A percentile compares a stretch with the other conserved stretches of the same genome.
These are phyloP conservation scores for Rhyacophila brunnea DNA, from an alignment of 1,140 invertebrate species.

Conservation along the genomic window DNA sequence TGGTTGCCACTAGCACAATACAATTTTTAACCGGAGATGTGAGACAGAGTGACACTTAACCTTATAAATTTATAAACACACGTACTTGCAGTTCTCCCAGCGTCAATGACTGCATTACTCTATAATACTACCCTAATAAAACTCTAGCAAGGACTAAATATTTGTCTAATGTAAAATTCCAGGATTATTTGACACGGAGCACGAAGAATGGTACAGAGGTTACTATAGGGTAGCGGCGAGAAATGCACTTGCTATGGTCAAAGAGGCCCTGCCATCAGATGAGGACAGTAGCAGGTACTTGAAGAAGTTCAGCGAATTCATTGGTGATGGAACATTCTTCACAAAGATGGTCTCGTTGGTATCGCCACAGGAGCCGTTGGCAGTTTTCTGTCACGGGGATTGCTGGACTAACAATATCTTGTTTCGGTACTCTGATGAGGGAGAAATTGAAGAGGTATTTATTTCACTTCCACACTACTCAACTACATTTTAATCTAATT, in stretches of 20 bases:
- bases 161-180: too few species aligned
- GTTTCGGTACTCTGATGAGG: slow-evolving; percentile 57
- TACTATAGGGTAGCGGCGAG: slow-evolving; percentile 64
- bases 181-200: slow-evolving; percentile 64
- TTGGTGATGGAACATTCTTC: slow-evolving; percentile 65
- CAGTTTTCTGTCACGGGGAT: slow-evolving; percentile 71
- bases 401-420: slow-evolving; percentile 77
- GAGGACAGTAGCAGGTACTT: slow-evolving; percentile 57
- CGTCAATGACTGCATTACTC: too few species aligned
- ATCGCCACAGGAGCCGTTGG: slow-evolving; percentile 59
- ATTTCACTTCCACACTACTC: background rate
- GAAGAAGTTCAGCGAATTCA: slow-evolving; percentile 59
- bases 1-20: too few species aligned
- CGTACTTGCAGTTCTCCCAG: too few species aligned
- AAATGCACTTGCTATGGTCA: slow-evolving; percentile 67
- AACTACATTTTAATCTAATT: too few species aligned
- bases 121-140: too few species aligned
- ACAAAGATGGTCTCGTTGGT: slow-evolving; percentile 65
- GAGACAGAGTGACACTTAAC: too few species aligned
- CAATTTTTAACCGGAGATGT: too few species aligned
- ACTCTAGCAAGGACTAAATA: too few species aligned
- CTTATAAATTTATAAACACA: too few species aligned
- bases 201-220: slow-evolving; percentile 66
- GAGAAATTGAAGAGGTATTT: slow-evolving; percentile 53
- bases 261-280: slow-evolving; percentile 55